These are phyloP conservation scores for Melanophora roralis DNA, from an alignment of 2,888 invertebrate species.

Conservation along the genomic window DNA sequence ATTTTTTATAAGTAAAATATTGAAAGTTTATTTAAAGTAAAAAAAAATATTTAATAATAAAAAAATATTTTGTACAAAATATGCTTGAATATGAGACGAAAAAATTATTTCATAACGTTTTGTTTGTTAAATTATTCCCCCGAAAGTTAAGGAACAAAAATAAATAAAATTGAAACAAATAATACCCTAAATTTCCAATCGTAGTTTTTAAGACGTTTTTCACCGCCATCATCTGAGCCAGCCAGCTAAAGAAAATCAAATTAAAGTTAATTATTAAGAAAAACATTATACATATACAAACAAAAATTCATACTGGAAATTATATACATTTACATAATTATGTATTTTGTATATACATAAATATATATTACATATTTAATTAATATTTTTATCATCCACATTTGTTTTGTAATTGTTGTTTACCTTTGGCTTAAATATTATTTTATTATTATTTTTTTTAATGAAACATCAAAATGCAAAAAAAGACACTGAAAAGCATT, in stretches of 20 bases:
- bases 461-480: constrained; percentile 55
- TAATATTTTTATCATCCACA: constrained; percentile 45
- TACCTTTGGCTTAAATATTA: constrained; percentile 17
- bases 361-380: not conserved
- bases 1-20: no score
- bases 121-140: constrained; percentile 50
- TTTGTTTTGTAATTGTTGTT: constrained; percentile 43
- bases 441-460: constrained; percentile 21
- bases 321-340: no score
- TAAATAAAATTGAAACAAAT: constrained; percentile 62
- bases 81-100: constrained; percentile 56
- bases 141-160: constrained; percentile 6
- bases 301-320: constrained; percentile 14
- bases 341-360: not conserved
- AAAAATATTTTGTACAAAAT: constrained; percentile 60
- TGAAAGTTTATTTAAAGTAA: no score
- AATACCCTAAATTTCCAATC: constrained; percentile 81
- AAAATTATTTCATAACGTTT: constrained; percentile 5
- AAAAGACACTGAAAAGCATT: constrained; percentile 43
- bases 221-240: constrained; percentile 75
- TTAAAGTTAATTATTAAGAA: constrained; percentile 46
- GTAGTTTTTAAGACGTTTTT: constrained; percentile 77
- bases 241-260: constrained; percentile 70
- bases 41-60: not conserved
- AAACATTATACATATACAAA: constrained; percentile 21